Evolutionary conservation across 2,888 invertebrate species (phyloP), one percentile per base, ranked within the genome.

Genomic region (Amphiduros pacificus): DNA sequence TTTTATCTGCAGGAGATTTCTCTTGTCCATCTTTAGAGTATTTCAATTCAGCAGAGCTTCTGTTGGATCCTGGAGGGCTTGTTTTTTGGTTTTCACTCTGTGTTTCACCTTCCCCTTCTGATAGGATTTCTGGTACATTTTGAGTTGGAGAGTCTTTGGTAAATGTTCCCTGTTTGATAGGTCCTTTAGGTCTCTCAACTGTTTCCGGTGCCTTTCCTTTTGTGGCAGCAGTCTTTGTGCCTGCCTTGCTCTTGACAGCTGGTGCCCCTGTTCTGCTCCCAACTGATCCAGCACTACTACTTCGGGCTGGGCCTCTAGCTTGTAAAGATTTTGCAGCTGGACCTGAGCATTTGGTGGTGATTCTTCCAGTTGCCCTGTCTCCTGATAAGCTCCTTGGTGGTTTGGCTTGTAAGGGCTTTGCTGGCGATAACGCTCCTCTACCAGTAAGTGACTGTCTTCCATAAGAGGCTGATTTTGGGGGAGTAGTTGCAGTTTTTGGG

Each of bases 131-230:
- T 6, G 74, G 73, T 11, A 69, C 71, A 62, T 71, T 73, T 20
- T 61, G 28, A 11, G 57, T 63, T 3, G 74, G 68, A 22, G 77
- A 70, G 72, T 94, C 93, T 82, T 94, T 94, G 0, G 93, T 92
- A 78, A 95, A 95, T 0, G 95, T 95, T 17, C 93, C 93, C 81
- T 95, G 94, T 29, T 94, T 87, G 69, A 91, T 91, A 2, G 73
- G 71, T 0, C 74, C 72, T 59, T 70, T 73, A 17, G 77, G 77
- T 61, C 74, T 64, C 22, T 73, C 74, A 9, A 57, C 59, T 2
- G 52, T 51, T n/a, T 51, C 24, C 17, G n/a, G 20, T 24, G 51
- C 3, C 49, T 48, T 27, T 20, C 50, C 51, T 41, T 64, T 60
- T 0, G 26, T 20, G 9, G 24, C 24, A 22, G 53, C 20, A 3